Evolutionary conservation across 2,888 invertebrate genomes (phyloP).

Genomic region (Melangyna quadrimaculata): DNA sequence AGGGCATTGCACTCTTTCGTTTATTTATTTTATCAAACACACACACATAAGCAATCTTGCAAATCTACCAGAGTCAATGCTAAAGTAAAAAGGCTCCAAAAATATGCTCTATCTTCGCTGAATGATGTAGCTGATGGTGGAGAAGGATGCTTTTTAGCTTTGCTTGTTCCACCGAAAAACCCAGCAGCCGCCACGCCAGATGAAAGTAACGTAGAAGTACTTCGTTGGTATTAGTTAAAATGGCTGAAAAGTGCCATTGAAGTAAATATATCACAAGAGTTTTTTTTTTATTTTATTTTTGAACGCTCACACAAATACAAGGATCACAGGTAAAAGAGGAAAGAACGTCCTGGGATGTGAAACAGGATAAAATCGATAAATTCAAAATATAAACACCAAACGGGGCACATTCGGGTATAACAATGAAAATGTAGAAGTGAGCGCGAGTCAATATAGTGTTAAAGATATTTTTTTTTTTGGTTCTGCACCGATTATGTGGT

Average conservation of each 20-base stretch:
- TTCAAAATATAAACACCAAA: conserved; percentile 63
- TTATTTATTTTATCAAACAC: conserved; percentile 60
- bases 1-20: conserved; percentile 67
- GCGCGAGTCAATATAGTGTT: neutral
- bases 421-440: conserved; percentile 36
- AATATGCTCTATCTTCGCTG: conserved; percentile 22
- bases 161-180: neutral
- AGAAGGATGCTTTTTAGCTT: neutral
- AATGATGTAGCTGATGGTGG: neutral
- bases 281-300: neutral
- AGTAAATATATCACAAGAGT: conserved; percentile 46
- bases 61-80: neutral
- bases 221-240: conserved; percentile 52
- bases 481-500: neutral
- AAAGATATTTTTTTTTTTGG: neutral
- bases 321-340: neutral
- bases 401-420: neutral
- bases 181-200: conserved; percentile 9
- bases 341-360: conserved; percentile 60
- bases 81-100: conserved; percentile 43
- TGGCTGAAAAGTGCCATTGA: conserved; percentile 43
- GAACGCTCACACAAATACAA: conserved; percentile 1
- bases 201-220: conserved; percentile 49
- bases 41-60: neutral
- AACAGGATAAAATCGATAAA: conserved; percentile 68